Evolutionary conservation across 2,113 vertebrate species (phyloP).

Genomic region (Mormyrus lacerda): DNA sequence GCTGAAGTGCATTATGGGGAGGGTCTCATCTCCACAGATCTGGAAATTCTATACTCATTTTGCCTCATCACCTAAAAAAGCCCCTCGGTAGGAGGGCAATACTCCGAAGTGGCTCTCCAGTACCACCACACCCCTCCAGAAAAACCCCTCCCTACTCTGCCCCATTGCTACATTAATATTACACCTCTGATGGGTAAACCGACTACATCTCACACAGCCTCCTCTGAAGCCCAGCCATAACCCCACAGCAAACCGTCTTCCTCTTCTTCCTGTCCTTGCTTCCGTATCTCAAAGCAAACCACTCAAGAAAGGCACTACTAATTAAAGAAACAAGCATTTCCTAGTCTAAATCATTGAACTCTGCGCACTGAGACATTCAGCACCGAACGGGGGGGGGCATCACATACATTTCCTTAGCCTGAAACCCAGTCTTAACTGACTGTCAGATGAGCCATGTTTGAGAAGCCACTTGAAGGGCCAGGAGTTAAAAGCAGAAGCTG

Average conservation of each 20-base stretch:
- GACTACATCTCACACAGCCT: neutral
- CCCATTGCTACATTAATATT: neutral
- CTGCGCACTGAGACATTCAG: neutral
- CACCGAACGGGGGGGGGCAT: neutral
- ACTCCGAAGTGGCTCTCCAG: neutral
- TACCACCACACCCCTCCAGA: neutral
- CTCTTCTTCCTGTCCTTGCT: neutral
- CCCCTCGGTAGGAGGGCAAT: neutral
- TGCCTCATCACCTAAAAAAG: neutral
- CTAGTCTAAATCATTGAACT: neutral
- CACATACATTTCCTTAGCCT: neutral
- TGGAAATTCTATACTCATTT: neutral
- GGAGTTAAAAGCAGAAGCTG: neutral
- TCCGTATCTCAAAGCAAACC: neutral
- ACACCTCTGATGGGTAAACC: neutral
- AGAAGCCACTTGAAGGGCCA: neutral
- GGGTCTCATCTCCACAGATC: neutral
- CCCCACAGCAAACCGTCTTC: neutral
- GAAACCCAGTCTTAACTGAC: neutral
- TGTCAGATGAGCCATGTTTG: neutral
- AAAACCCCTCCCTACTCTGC: neutral
- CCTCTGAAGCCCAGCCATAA: neutral
- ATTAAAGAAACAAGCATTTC: neutral
- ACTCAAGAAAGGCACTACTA: neutral
- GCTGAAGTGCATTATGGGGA: neutral